A percentile compares a stretch with the other conserved stretches of the same genome.
phyloP scores from a whole-genome alignment of 2,888 invertebrate genomes.

The Bellardia bayeri region DNA sequence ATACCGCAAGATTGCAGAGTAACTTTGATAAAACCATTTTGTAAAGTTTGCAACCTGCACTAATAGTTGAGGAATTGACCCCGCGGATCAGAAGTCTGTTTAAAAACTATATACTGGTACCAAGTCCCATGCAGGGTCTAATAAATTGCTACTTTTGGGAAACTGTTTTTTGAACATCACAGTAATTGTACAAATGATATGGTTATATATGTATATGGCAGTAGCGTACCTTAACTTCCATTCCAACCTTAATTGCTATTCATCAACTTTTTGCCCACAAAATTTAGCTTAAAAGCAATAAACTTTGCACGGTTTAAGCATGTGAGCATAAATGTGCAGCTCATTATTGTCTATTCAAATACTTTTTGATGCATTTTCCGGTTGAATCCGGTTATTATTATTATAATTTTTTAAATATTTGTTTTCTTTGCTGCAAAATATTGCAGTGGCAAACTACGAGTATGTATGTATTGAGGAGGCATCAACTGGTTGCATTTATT shows the following conservation, averaged over 20 bases:
- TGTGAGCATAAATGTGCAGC: neutral
- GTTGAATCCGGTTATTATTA: slow-evolving; percentile 34
- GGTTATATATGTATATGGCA: too few relatives aligned
- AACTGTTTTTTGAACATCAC: too few relatives aligned
- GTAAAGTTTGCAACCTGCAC: too few relatives aligned
- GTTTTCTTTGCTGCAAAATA: neutral
- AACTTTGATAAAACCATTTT: too few relatives aligned
- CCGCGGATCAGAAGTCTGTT: too few relatives aligned
- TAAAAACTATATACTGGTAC: too few relatives aligned
- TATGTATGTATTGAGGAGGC: slow-evolving; percentile 9
- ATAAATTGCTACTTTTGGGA: too few relatives aligned
- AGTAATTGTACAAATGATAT: too few relatives aligned
- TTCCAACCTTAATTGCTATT: neutral
- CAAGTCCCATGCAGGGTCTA: too few relatives aligned
- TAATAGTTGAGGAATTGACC: too few relatives aligned
- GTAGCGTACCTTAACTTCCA: neutral
- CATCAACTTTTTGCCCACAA: neutral
- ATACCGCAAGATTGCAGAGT: too few relatives aligned
- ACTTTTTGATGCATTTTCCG: slow-evolving; percentile 28
- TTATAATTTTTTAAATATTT: neutral
- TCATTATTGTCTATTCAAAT: slow-evolving; percentile 4
- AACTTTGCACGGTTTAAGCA: slow-evolving; percentile 1
- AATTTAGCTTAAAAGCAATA: neutral
- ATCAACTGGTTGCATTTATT: slow-evolving; percentile 22
- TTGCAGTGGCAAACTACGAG: neutral